Conservation (phyloP, 2,113 vertebrate genomes). For the Microcebus murinus region DNA sequence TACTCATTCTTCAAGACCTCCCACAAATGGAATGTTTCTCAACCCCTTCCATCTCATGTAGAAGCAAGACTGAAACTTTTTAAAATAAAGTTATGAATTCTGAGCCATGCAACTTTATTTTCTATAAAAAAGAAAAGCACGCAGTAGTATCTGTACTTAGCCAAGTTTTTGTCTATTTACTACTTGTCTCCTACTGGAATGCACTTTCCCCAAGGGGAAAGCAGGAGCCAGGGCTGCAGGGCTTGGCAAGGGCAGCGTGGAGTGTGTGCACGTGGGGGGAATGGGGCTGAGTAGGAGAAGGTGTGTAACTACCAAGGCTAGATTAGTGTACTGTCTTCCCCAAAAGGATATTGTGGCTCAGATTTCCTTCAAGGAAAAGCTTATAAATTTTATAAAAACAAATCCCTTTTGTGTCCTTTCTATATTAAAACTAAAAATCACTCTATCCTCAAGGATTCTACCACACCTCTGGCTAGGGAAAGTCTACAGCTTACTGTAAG, state of each 20-base stretch:
- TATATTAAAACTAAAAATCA: not conserved
- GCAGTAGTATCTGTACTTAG: not conserved
- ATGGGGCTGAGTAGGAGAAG: not conserved
- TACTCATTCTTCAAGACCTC: not conserved
- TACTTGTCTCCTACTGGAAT: not conserved
- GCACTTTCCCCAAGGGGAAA: not conserved
- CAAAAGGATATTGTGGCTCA: not conserved
- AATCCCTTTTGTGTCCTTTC: not conserved
- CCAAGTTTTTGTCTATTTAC: not conserved
- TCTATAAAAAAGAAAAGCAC: not conserved
- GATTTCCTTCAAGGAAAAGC: not conserved
- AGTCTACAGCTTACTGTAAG: not conserved
- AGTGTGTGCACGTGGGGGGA: not conserved
- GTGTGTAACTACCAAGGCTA: not conserved
- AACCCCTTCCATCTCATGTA: not conserved
- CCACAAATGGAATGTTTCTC: not conserved
- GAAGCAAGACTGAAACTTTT: not conserved
- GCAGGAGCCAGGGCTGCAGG: not conserved
- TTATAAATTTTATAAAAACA: not conserved
- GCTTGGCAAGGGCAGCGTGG: not conserved
- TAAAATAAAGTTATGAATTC: not conserved
- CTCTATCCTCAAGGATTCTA: not conserved
- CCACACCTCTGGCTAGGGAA: not conserved
- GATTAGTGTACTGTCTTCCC: not conserved
- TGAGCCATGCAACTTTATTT: not conserved